phyloP scores from a whole-genome alignment of 2,113 vertebrate genomes.

The Polypterus senegalus region DNA sequence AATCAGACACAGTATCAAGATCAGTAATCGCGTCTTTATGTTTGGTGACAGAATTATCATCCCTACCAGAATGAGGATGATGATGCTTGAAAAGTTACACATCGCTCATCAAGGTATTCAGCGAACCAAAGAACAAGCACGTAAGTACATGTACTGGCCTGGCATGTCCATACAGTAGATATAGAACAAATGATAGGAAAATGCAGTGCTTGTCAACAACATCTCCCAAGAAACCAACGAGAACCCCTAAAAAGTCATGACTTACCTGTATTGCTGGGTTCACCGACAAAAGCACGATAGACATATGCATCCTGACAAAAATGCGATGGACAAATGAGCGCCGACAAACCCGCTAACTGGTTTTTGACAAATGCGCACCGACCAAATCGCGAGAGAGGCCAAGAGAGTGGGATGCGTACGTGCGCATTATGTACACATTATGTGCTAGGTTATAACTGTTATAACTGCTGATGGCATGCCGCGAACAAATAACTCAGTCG shows the following conservation, averaged over 20 bases:
- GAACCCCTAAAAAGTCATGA: constrained; percentile 10
- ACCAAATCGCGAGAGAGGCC: too few relatives aligned
- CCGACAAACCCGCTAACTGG: too few relatives aligned
- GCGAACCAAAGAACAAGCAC: neutral
- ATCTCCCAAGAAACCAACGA: neutral
- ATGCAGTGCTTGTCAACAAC: neutral
- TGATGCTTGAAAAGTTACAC: constrained; percentile 1
- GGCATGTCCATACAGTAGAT: neutral
- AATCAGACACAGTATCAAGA: constrained; percentile 5
- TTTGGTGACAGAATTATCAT: constrained; percentile 5
- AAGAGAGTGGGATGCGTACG: too few relatives aligned
- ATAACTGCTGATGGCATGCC: too few relatives aligned
- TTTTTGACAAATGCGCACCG: too few relatives aligned
- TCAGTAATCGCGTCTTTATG: neutral
- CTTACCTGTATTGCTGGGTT: neutral
- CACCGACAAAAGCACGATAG: too few relatives aligned
- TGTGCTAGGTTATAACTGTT: too few relatives aligned
- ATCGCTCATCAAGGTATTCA: neutral
- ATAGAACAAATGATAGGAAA: neutral
- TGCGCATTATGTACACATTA: too few relatives aligned
- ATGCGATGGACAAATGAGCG: too few relatives aligned
- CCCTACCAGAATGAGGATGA: neutral
- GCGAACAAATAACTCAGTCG: too few relatives aligned
- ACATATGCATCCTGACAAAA: too few relatives aligned
- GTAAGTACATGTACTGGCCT: constrained; percentile 4